Conservation (phyloP, 2,888 invertebrate species). For the Plagodis dolabraria region DNA sequence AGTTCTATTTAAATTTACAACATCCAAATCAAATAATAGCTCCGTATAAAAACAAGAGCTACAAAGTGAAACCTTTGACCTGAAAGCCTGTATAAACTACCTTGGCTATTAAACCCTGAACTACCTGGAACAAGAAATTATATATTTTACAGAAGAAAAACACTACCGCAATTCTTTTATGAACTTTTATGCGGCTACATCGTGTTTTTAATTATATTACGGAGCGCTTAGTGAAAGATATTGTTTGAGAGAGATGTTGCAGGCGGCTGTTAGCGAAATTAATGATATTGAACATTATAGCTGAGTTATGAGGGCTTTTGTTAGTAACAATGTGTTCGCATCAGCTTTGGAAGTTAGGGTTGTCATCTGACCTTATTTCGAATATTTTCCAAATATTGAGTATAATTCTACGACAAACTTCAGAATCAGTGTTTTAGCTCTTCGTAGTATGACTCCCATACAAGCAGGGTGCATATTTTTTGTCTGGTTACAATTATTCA, state of each 20-base stretch:
- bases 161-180: conserved; percentile 29
- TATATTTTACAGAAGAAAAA: conserved; percentile 32
- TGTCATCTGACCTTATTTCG: not conserved
- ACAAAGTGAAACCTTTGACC: conserved; percentile 22
- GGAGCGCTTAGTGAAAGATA: conserved; percentile 11
- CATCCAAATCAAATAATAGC: conserved; percentile 13
- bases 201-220: conserved; percentile 15
- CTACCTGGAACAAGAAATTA: conserved; percentile 27
- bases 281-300: conserved; percentile 31
- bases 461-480: too few relatives aligned
- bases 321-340: conserved; percentile 23
- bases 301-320: conserved; percentile 28
- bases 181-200: conserved; percentile 12
- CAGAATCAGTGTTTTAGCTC: not conserved
- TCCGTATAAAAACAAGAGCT: conserved; percentile 13
- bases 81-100: conserved; percentile 29
- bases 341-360: conserved; percentile 19
- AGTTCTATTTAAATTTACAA: conserved; percentile 9
- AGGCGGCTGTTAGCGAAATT: conserved; percentile 23
- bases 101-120: conserved; percentile 30
- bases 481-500: too few relatives aligned
- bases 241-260: conserved; percentile 8
- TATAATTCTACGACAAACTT: not conserved
- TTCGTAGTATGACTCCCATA: too few relatives aligned
- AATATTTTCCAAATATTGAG: not conserved